Base-by-base conservation (phyloP, 2,888 invertebrate species). In the Philaethria dido region DNA sequence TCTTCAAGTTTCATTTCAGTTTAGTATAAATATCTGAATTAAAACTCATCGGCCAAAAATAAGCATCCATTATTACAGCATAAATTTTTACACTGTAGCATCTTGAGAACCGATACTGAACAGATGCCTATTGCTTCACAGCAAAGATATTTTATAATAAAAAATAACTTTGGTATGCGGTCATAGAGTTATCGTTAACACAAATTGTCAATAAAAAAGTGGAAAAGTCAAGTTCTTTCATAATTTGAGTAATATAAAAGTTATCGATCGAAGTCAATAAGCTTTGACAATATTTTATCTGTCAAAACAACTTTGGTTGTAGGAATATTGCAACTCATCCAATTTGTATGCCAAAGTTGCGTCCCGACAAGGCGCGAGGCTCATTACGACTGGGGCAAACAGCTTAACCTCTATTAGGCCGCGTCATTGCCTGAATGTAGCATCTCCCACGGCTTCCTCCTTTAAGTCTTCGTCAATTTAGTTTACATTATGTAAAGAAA, bases 351-450 rank as follows among this genome's bases (percentile, higher is more conserved):
- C 76, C 77, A 78, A 76, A 79, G 78, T 85, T 81, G 84, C 84
- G 84, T 84, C 83, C 42, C 79, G 82, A 85, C 84, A 81, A 81
- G 81, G 80, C 85, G 86, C 81, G 82, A 79, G 77, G 75, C 84
- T 88, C 81, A 85, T 89, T 86, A 84, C 77, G 71, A 20, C 69
- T 81, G 82, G 88, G 89, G 80, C 88, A 87, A 82, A 85, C 83
- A 87, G 90, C 88, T 92, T 92, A 87, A 92, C 92, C 91, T 86
- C 91, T 77, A 91, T 92, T 91, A 87, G 82, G 81, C 77, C 78
- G 78, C 82, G 80, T 84, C 84, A 84, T 85, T 84, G 85, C 81
- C 81, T 80, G 82, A 83, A 83, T 77, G 74, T 76, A 69, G 63
- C 74, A 78, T 86, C 85, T 87, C 91, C 89, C 89, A 89, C 89